Evolutionary conservation across 1,140 invertebrate species (phyloP).

Genomic region (Polyergus mexicanus): DNA sequence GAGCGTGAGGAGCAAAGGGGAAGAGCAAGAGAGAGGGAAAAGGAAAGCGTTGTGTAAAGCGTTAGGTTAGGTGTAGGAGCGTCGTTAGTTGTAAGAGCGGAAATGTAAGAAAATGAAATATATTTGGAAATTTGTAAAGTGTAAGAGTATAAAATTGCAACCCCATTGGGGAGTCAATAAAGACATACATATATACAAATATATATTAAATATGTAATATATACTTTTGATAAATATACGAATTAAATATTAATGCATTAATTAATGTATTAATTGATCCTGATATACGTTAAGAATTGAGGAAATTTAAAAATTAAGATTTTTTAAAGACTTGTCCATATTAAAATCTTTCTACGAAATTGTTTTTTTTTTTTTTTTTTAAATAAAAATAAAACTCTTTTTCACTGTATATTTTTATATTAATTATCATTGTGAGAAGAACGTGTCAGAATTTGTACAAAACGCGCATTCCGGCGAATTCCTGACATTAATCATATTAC

Average conservation of each 20-base stretch:
- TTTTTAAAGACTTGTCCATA: neutral
- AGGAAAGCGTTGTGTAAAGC: too few relatives aligned
- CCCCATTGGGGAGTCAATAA: too few relatives aligned
- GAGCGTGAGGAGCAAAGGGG: too few relatives aligned
- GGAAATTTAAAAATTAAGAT: neutral
- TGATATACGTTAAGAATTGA: neutral
- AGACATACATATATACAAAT: too few relatives aligned
- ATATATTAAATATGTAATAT: too few relatives aligned
- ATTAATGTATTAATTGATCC: neutral
- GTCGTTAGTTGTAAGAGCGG: too few relatives aligned
- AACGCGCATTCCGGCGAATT: neutral
- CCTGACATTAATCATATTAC: slow-evolving; percentile 34
- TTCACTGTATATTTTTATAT: slow-evolving; percentile 3
- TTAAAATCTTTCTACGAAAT: neutral
- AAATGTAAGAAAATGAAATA: too few relatives aligned
- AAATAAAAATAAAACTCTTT: neutral
- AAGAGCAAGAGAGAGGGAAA: too few relatives aligned
- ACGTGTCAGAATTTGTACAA: neutral
- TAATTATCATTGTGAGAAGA: slow-evolving; percentile 2
- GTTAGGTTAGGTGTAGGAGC: too few relatives aligned
- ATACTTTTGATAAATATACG: too few relatives aligned
- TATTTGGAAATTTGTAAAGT: too few relatives aligned
- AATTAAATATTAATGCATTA: neutral
- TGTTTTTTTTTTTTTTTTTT: neutral
- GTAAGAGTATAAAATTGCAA: too few relatives aligned